Percentiles rank a stretch among this genome's conserved stretches.
These are phyloP conservation scores for Hipposideros armiger DNA, from an alignment of 2,113 vertebrate species.

Conservation along the genomic window DNA sequence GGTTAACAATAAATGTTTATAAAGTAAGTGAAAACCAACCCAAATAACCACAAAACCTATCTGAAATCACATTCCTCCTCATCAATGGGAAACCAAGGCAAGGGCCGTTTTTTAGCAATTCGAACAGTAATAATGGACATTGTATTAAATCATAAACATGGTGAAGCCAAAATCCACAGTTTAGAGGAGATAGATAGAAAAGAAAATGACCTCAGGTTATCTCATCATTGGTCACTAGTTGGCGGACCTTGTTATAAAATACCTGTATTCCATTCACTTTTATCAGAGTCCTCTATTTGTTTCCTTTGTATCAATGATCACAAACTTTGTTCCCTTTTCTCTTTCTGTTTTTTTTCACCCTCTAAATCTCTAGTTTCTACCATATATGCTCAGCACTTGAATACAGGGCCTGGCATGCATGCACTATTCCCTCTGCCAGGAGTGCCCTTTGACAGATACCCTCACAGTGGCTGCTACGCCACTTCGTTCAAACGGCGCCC, in stretches of 20 bases:
- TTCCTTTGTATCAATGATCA: background rate
- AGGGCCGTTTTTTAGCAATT: background rate
- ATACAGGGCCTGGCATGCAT: background rate
- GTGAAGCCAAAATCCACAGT: background rate
- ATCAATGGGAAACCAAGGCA: background rate
- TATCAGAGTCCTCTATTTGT: background rate
- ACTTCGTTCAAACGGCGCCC: background rate
- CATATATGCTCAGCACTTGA: background rate
- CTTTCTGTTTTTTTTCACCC: background rate
- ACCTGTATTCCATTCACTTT: background rate
- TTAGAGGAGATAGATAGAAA: background rate
- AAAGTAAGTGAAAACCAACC: background rate
- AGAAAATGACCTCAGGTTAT: background rate
- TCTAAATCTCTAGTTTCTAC: background rate
- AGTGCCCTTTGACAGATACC: background rate
- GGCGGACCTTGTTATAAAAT: background rate
- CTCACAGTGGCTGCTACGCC: fast-evolving
- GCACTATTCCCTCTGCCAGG: fast-evolving
- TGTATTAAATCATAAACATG: background rate
- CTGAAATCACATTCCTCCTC: background rate
- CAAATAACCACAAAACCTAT: background rate
- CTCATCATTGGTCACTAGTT: background rate
- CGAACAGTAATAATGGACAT: background rate
- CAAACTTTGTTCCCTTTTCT: background rate
- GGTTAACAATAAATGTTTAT: background rate